Evolutionary conservation across 2,888 invertebrate genomes (phyloP).

Genomic region (Dolichopus griseipennis): DNA sequence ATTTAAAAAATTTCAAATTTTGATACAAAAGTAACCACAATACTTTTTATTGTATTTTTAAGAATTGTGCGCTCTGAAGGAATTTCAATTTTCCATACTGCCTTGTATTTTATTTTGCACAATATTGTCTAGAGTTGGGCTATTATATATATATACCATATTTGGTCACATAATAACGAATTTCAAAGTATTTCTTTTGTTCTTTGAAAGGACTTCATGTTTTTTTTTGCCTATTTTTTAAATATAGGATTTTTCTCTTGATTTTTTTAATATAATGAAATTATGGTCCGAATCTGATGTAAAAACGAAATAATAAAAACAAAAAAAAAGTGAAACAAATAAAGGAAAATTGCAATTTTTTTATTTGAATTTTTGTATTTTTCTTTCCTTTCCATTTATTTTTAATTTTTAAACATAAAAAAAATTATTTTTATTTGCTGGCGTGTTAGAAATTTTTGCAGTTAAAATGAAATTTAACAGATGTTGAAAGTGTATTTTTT

Average conservation of each 20-base stretch:
- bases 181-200: not conserved
- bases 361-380: too few species aligned
- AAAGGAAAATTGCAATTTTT: too few species aligned
- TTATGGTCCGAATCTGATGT: not conserved
- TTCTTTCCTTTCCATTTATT: not conserved
- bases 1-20: too few species aligned
- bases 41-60: too few species aligned
- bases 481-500: not conserved
- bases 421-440: too few species aligned
- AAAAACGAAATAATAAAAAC: too few species aligned
- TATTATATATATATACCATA: too few species aligned
- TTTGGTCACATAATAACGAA: not conserved
- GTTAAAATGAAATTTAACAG: not conserved
- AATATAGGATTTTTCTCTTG: not conserved
- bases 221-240: not conserved
- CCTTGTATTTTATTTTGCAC: not conserved
- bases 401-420: not conserved
- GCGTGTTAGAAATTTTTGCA: too few species aligned
- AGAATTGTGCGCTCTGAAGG: too few species aligned
- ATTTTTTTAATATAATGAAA: conserved; percentile 2
- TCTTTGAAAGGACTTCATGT: not conserved
- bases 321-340: too few species aligned
- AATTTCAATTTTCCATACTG: too few species aligned
- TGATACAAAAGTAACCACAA: too few species aligned
- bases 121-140: not conserved